phyloP scores from a whole-genome alignment of 2,113 vertebrate species.

The Meriones unguiculatus region DNA sequence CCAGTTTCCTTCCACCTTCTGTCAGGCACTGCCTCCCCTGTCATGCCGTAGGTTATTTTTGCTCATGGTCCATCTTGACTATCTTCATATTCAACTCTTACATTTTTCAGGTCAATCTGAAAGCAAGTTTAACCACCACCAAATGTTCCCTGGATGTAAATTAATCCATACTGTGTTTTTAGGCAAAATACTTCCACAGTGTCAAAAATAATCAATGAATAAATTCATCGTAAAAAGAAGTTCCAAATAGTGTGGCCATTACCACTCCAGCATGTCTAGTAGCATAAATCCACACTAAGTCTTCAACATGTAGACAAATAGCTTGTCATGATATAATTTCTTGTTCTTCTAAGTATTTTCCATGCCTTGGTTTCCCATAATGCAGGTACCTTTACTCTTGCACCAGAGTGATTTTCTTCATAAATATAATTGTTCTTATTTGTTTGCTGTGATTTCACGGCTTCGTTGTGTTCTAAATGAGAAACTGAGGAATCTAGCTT shows the following conservation, averaged over 20 bases:
- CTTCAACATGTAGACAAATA: background rate
- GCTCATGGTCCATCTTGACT: background rate
- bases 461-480: background rate
- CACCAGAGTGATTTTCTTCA: background rate
- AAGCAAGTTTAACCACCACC: background rate
- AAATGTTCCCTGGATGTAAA: background rate
- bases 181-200: background rate
- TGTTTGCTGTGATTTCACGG: background rate
- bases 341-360: background rate
- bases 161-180: background rate
- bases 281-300: accelerated
- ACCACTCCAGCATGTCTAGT: background rate
- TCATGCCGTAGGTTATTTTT: background rate
- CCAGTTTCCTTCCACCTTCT: background rate
- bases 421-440: background rate
- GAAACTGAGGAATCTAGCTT: background rate
- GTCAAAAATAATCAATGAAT: background rate
- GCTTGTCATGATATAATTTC: accelerated
- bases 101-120: background rate
- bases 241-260: no score
- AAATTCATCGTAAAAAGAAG: background rate
- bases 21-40: background rate
- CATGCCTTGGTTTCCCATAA: background rate
- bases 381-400: accelerated
- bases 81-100: no score